These are phyloP conservation scores for Ictidomys tridecemlineatus DNA, from an alignment of 2,113 vertebrate genomes.

Conservation along the genomic window DNA sequence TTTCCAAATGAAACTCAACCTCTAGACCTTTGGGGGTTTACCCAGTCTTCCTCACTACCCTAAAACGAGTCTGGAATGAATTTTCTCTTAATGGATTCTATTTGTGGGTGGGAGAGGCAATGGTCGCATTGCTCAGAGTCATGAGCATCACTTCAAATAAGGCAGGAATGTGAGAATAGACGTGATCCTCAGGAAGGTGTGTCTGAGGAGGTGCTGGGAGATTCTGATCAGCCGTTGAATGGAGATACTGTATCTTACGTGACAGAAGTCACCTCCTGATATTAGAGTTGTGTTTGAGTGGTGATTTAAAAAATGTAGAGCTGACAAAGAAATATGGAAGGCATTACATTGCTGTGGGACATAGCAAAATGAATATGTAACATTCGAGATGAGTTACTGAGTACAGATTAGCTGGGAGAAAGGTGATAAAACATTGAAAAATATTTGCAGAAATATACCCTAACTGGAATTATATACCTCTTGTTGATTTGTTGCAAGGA, in stretches of 20 bases:
- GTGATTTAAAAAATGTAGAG: conserved; percentile 53
- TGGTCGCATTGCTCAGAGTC: conserved; percentile 27
- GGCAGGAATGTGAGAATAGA: conserved; percentile 71
- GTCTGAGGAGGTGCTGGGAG: conserved; percentile 66
- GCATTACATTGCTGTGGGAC: not conserved
- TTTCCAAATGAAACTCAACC: conserved; percentile 82
- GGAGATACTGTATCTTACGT: conserved; percentile 49
- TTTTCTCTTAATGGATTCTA: conserved; percentile 81
- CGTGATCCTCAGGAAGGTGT: conserved; percentile 20
- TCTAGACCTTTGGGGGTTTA: conserved; percentile 79
- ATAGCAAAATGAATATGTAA: not conserved
- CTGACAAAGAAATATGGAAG: conserved; percentile 51
- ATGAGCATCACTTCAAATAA: conserved; percentile 72
- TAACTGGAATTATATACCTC: not conserved
- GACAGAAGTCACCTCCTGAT: conserved; percentile 69
- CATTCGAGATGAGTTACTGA: not conserved
- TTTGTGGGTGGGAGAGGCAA: conserved; percentile 78
- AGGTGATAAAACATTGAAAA: not conserved
- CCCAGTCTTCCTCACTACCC: conserved; percentile 63
- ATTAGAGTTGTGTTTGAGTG: not conserved
- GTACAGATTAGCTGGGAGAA: not conserved
- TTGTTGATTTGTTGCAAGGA: not conserved
- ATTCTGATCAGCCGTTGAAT: conserved; percentile 66
- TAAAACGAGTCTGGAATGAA: conserved; percentile 73
- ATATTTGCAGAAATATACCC: not conserved